Base-by-base conservation (phyloP, 2,797 vertebrate species). In the Rhinella marina region DNA sequence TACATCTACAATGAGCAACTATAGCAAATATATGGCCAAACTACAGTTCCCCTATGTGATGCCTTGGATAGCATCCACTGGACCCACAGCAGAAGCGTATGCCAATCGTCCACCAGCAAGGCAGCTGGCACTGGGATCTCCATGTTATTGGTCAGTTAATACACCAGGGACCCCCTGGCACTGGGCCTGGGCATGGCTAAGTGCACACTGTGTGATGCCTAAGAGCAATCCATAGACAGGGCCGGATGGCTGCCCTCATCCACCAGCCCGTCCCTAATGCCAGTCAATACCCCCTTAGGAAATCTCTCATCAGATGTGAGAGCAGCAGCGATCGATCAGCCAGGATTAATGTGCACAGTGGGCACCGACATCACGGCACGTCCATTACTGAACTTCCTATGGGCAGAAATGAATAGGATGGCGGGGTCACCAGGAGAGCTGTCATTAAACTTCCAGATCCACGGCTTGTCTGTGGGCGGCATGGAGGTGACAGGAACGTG, bases 401-500 rank as follows among this genome's bases (percentile, higher is more conserved):
- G 52, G 73, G 41, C 75, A 79, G 17, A 21, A 9, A 61, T 29
- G 12, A 23, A 41, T 41, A 57, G 1, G 13, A 41, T 41, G 3
- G 23, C 23, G 14, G 75, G 72, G 85, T 77, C 62, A 41, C 1
- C 59, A n/a, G 0, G 25, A 14, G 14, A 11, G 82, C 12, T 17
- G 25, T 79, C 25, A 84, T 78, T 77, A 84, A 88, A 88, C 48
- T 88, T 88, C 80, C 80, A 23, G 61, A 11, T 70, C 25, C 56
- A n/a, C 66, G 56, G 7, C 23, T 32, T 8, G 3, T 25, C 10
- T 50, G 59, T 61, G 56, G 57, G 57, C 57, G 57, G 23, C 78
- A 81, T 29, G 13, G 27, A 21, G 56, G 77, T 52, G 75, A 68
- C 9, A 56, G 57, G 5, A 12, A 52, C 52, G 1, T 14, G 6